Base-by-base conservation (phyloP, 2,888 invertebrate species). In the Abscondita cerata region DNA sequence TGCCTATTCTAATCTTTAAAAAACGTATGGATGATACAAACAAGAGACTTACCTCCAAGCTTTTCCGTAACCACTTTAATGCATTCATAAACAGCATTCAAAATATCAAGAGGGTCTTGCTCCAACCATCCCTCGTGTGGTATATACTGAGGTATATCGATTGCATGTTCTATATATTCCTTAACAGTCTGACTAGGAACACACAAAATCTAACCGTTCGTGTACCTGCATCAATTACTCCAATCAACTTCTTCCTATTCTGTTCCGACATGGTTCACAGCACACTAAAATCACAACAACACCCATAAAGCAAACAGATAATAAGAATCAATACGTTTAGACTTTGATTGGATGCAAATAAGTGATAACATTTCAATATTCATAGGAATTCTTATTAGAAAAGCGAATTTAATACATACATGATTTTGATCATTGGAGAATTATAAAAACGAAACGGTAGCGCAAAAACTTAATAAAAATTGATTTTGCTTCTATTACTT, bases 211-310 rank as follows among this genome's bases (percentile, higher is more conserved):
- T 73, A 12, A 81, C 77, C 1, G 93, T 93, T 73, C 93, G 92
- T n/a, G 98, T 97, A 65, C 98, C 97, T 77, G 96, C 96, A 78
- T 98, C 96, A 62, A 98, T 92, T 31, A 96, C 96, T 13, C 95
- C 97, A 52, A 98, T 86, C 34, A 96, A 81, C 15, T 74, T 74
- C 36, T 65, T 70, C 19, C 55, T 59, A n/a, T 52, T 48, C 2
- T 19, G 33, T 44, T 50, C 54, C n/a, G 59, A 31, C 54, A 54
- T 59, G 8, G 16, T 59, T 52, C 20, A 44, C 2, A 25, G 25
- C 20, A 13, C 11, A 50, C 13, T 50, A 33, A 50, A 50, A 50
- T 31, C 4, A 47, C 19, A 13, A 11, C 3, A 6, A 38, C 38
- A 41, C 25, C 4, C 25, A 6, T 25, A 4, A 25, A 25, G 2